Evolutionary conservation across 2,888 invertebrate species (phyloP).

Genomic region (Ischnura elegans): DNA sequence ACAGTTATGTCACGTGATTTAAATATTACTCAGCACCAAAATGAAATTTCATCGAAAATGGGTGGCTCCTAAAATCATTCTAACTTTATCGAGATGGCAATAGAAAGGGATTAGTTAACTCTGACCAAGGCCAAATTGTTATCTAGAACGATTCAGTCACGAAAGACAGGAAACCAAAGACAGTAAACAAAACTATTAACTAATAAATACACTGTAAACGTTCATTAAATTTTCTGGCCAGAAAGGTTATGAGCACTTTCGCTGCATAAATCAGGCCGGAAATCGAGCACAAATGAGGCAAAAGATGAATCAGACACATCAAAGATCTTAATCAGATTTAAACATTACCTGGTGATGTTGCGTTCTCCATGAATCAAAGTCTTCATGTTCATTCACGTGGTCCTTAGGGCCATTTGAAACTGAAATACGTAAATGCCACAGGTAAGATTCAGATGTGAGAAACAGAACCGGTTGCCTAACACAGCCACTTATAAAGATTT

Average conservation of each 20-base stretch:
- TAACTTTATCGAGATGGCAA: too few species aligned
- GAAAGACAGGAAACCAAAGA: too few species aligned
- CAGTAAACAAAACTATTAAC: too few species aligned
- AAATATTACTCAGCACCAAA: too few species aligned
- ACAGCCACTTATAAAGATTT: slow-evolving; percentile 22
- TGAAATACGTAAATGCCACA: slow-evolving; percentile 74
- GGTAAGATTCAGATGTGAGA: slow-evolving; percentile 68
- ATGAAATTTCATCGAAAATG: too few species aligned
- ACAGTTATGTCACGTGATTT: too few species aligned
- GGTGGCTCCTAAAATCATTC: too few species aligned
- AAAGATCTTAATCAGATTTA: not conserved
- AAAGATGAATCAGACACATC: not conserved
- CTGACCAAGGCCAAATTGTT: too few species aligned
- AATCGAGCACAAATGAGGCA: not conserved
- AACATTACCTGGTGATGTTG: slow-evolving; percentile 82
- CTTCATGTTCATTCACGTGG: slow-evolving; percentile 88
- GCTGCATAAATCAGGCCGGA: not conserved
- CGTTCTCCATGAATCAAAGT: slow-evolving; percentile 89
- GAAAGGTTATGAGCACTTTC: not conserved
- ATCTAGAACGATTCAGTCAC: too few species aligned
- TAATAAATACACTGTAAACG: too few species aligned
- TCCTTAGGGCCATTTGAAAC: slow-evolving; percentile 90
- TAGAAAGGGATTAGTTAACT: too few species aligned
- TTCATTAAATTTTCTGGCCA: not conserved
- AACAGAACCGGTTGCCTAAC: not conserved